These are phyloP conservation scores for Proterorhinus semilunaris DNA, from an alignment of 2,113 vertebrate species.

Conservation along the genomic window DNA sequence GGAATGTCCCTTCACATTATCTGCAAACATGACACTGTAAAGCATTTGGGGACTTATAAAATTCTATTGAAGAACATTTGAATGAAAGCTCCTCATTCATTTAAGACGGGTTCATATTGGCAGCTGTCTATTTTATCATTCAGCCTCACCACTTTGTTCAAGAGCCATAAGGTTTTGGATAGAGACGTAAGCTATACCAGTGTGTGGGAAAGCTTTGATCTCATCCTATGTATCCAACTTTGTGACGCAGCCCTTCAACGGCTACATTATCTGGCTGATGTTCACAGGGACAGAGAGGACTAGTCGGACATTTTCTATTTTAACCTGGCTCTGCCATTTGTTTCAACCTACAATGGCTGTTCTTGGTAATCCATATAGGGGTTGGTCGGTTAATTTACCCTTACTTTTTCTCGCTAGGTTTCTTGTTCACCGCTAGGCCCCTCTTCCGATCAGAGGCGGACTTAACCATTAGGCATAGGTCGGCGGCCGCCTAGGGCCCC, in stretches of 20 bases:
- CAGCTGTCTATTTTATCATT: background rate
- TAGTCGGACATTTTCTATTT: slow-evolving; percentile 28
- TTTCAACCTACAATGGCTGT: background rate
- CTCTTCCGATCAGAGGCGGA: no score
- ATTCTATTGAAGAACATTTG: background rate
- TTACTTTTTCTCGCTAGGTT: background rate
- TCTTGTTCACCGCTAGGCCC: slow-evolving; percentile 13
- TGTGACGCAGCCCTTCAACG: slow-evolving; percentile 1
- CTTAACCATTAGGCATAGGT: no score
- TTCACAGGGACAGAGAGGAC: background rate
- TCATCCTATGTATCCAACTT: background rate
- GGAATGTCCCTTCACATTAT: no score
- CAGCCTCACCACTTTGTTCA: no score
- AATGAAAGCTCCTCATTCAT: background rate
- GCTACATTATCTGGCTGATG: slow-evolving; percentile 13
- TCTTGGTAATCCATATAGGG: fast-evolving
- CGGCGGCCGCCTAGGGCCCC: no score
- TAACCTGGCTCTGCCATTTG: slow-evolving; percentile 20
- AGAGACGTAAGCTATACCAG: no score
- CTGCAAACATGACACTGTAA: background rate
- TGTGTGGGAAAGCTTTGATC: background rate
- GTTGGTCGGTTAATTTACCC: fast-evolving
- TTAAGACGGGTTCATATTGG: background rate
- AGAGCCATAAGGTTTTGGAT: no score
- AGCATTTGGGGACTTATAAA: background rate